Evolutionary conservation across 1,140 invertebrate genomes (phyloP), one percentile per base, ranked within the genome.

Genomic region (Camponotus vicinus): DNA sequence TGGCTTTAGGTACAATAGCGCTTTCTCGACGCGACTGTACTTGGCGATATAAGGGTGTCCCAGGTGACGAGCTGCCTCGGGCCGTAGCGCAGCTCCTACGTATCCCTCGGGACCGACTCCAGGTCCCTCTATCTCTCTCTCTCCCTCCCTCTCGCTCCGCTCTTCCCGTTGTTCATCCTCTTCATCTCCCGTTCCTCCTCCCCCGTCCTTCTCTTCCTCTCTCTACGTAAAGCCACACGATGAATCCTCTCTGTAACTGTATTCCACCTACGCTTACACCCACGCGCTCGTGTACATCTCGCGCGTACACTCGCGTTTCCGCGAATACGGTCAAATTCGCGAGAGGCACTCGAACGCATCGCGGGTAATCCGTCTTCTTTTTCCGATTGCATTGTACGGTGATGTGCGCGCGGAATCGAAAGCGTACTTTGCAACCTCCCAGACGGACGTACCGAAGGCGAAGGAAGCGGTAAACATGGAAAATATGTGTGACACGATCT

Each of bases 1-100:
- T 90, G 69, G 80, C 85, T 90, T 76, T 88, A 87, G 86, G 86
- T 90, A 90, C 80, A 89, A 90, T 90, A 86, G 80, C 85, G 92
- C 85, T 92, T 93, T 93, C 93, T 93, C 90, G 92, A 89, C 87
- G 90, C 90, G 93, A 94, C 93, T 93, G 92, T 94, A 94, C 93
- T 92, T 86, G 90, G 90, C 93, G 93, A 94, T 94, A 94, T 93
- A 94, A 94, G 93, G 92, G 88, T 92, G 93, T 94, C 93, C 93
- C 93, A 94, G 93, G 93, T 94, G 93, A 94, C 93, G 93, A 94
- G 93, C 92, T 92, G 93, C 93, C 93, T 94, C 92, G 92, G 93
- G 93, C 93, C 93, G 89, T 93, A 93, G 89, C 93, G 91, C 92
- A 87, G 93, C 92, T 90, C 79, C 93, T 94, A 94, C 92, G 92